Evolutionary conservation across 2,797 vertebrate species (phyloP), one percentile per base, ranked within the genome.

Genomic region (Anisognathus igniventris): DNA sequence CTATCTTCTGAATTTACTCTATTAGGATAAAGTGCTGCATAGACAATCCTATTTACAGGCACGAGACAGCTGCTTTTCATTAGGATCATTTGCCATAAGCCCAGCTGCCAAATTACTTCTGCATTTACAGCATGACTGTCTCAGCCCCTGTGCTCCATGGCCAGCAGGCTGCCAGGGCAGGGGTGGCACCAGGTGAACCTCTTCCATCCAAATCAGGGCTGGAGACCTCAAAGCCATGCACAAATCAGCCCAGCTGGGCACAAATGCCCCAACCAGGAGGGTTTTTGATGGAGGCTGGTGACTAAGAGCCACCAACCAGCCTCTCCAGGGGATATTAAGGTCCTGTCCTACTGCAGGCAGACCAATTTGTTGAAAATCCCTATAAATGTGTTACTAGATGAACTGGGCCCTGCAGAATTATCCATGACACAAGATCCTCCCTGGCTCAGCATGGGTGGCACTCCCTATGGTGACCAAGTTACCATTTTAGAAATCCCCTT

Each of bases 381-480:
- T 35, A 6, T 21, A 16, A 50, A 23, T 6, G 16, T 3, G 1
- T 61, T 73, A 7, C 2, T 0, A 1, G 30, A 8, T 37, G 15
- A 35, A 7, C 8, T 9, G 64, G 37, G 28, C 28, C 51, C 57
- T 82, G 64, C 35, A 62, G 83, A 44, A 35, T 31, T 58, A 1
- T 21, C 39, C 15, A 8, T 40, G 25, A 23, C 39, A 39, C 0
- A 1, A 39, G 62, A 21, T 35, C 12, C 6, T 64, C 22, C 54
- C 14, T 23, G 11, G n/a, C 37, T 7, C 10, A 12, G 24, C 0
- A 0, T 23, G n/a, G 23, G 9, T 21, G 61, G 44, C 56, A 25
- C 17, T 82, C 17, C 30, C 27, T 16, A 4, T 2, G 24, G 15
- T 22, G 31, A 4, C 57, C 31, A 45, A 51, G 62, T 2, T 6